Evolutionary conservation across 2,888 invertebrate species (phyloP).

Genomic region (Papilio protenor): DNA sequence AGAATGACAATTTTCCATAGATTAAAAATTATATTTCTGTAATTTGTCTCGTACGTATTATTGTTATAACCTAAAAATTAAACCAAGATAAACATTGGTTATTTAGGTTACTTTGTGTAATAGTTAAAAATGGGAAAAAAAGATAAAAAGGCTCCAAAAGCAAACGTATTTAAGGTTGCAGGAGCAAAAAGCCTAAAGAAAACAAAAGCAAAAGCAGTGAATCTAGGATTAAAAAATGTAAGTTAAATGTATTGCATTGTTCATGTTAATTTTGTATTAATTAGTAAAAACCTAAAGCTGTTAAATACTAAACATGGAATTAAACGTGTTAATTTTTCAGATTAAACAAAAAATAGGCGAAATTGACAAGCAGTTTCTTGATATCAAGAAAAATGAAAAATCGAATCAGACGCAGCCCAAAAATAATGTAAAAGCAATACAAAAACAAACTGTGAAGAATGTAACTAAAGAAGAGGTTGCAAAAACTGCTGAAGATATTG

Average conservation of each 20-base stretch:
- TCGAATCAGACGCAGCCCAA: constrained; percentile 51
- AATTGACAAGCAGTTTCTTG: constrained; percentile 74
- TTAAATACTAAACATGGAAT: background rate
- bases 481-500: constrained; percentile 65
- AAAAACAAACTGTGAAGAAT: constrained; percentile 59
- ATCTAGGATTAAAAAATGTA: constrained; percentile 78
- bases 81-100: background rate
- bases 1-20: background rate
- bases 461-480: constrained; percentile 71
- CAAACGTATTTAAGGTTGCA: constrained; percentile 78
- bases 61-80: background rate
- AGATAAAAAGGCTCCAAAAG: constrained; percentile 70
- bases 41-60: background rate
- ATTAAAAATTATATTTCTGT: background rate
- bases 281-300: background rate
- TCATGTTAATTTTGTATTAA: background rate
- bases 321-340: constrained; percentile 52
- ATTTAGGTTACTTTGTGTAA: background rate
- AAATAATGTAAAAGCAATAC: constrained; percentile 53
- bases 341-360: constrained; percentile 76
- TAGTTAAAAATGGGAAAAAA: constrained; percentile 69
- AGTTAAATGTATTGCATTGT: constrained; percentile 47
- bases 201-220: constrained; percentile 76
- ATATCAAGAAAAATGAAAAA: constrained; percentile 67
- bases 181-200: constrained; percentile 80